Percentiles rank a stretch among this genome's conserved stretches.
Evolutionary conservation across 2,888 invertebrate species (phyloP).

Genomic region (Calameuta pallipes): DNA sequence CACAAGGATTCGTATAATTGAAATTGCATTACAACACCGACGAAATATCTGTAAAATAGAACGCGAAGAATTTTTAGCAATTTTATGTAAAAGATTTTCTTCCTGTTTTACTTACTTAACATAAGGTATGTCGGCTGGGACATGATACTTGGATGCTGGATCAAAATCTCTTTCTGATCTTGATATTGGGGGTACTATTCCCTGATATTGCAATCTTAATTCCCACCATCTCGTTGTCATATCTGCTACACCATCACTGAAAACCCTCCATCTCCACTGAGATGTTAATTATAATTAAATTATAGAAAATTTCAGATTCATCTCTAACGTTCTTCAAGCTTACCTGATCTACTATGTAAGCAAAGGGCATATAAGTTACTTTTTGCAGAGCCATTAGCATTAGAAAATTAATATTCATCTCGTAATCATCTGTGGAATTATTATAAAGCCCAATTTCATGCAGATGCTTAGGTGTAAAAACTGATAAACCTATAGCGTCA

Average conservation of each 20-base stretch:
- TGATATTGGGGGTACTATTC: slow-evolving; percentile 77
- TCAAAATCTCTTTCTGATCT: slow-evolving; percentile 83
- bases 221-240: slow-evolving; percentile 85
- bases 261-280: slow-evolving; percentile 85
- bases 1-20: slow-evolving; percentile 87
- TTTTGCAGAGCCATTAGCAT: slow-evolving; percentile 84
- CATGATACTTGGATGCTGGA: slow-evolving; percentile 85
- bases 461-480: slow-evolving; percentile 81
- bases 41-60: slow-evolving; percentile 80
- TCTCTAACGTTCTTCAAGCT: slow-evolving; percentile 21
- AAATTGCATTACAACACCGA: slow-evolving; percentile 85
- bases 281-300: slow-evolving; percentile 3
- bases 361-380: slow-evolving; percentile 82
- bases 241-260: slow-evolving; percentile 77
- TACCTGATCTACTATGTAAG: slow-evolving; percentile 83
- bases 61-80: slow-evolving; percentile 50
- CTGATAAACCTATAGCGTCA: slow-evolving; percentile 82
- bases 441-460: slow-evolving; percentile 78
- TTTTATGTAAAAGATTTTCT: background rate
- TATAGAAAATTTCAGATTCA: background rate
- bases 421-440: slow-evolving; percentile 74
- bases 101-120: slow-evolving; percentile 58
- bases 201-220: slow-evolving; percentile 77
- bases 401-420: slow-evolving; percentile 81
- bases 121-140: slow-evolving; percentile 76